phyloP scores from a whole-genome alignment of 2,888 invertebrate genomes.

The Parthenolecanium corni region DNA sequence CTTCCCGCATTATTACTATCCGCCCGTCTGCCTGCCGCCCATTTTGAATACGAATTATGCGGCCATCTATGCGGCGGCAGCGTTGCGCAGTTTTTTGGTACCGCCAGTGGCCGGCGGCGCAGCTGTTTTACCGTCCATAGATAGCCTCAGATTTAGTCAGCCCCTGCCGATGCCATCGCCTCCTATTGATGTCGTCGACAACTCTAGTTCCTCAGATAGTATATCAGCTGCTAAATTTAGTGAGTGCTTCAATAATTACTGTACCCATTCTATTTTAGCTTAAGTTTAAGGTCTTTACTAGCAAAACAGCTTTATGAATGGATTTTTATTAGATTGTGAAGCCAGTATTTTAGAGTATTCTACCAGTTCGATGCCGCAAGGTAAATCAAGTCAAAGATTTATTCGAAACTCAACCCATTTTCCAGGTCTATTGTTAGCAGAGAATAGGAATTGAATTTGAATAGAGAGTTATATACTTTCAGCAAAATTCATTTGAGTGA shows the following conservation, averaged over 20 bases:
- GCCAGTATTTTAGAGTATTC: too few species aligned
- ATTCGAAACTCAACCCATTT: too few species aligned
- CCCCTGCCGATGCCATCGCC: slow-evolving; percentile 18
- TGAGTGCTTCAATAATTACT: too few species aligned
- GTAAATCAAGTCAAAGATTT: too few species aligned
- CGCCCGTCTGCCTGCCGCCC: slow-evolving; percentile 32
- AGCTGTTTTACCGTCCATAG: slow-evolving; percentile 11
- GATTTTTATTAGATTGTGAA: too few species aligned
- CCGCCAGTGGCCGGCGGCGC: neutral
- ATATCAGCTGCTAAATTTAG: slow-evolving; percentile 15
- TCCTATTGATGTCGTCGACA: slow-evolving; percentile 21
- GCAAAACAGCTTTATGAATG: too few species aligned
- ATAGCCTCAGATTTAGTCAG: slow-evolving; percentile 19
- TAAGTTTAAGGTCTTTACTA: too few species aligned
- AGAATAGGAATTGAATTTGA: too few species aligned
- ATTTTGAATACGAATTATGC: slow-evolving; percentile 32
- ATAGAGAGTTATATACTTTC: too few species aligned
- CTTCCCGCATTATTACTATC: slow-evolving; percentile 30
- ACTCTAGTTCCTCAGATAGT: slow-evolving; percentile 24
- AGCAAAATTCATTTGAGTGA: too few species aligned
- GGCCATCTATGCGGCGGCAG: slow-evolving; percentile 33
- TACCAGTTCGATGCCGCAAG: too few species aligned
- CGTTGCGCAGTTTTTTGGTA: slow-evolving; percentile 16
- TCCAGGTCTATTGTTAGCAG: too few species aligned
- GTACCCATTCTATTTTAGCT: neutral